Evolutionary conservation across 35 echinoderm and acorn worm genomes (phyloP), one percentile per base, ranked within the genome.

Genomic region (Acanthaster planci): DNA sequence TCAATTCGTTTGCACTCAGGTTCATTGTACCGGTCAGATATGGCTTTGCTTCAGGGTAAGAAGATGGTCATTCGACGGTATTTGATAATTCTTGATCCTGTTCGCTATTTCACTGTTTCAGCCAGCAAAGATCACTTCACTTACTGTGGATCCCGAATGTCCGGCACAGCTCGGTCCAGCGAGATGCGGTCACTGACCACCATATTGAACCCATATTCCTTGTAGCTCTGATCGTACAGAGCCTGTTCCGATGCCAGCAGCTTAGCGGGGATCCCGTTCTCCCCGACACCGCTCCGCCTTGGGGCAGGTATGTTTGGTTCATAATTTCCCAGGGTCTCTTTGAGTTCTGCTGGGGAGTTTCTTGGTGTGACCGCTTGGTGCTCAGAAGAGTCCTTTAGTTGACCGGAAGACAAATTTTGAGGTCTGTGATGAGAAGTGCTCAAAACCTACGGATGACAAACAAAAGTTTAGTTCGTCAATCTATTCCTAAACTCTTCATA

Each of bases 131-230:
- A 77, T 31, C 9, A 80, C 8, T 42, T 2, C 7, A 97, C 95
- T 90, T 90, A 97, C 95, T 97, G 81, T 39, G 85, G 38, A 59
- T 93, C 87, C 38, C 95, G 27, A 27, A 97, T 83, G 88, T 97
- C 95, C 52, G 87, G 84, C 26, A 97, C 84, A 54, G 79, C 60
- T 76, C 95, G 78, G 78, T 97, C 95, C 29, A 97, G 64, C 7
- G 95, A 97, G 35, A 97, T 91, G 34, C 79, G 77, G 64, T 97
- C 95, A 82, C 95, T 97, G 52, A 93, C 87, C 16, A 97, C 84
- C 90, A 97, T 93, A 39, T 97, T 97, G 72, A 97, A 97, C 10
- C 95, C 95, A 55, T 93, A 97, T 8, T 97, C 82, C 34, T 97
- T 92, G 30, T 85, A 85, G 21, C 85, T 83, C 60, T 82, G 57